Evolutionary conservation across 2,797 vertebrate genomes (phyloP).

Genomic region (Rhynchotus rufescens): DNA sequence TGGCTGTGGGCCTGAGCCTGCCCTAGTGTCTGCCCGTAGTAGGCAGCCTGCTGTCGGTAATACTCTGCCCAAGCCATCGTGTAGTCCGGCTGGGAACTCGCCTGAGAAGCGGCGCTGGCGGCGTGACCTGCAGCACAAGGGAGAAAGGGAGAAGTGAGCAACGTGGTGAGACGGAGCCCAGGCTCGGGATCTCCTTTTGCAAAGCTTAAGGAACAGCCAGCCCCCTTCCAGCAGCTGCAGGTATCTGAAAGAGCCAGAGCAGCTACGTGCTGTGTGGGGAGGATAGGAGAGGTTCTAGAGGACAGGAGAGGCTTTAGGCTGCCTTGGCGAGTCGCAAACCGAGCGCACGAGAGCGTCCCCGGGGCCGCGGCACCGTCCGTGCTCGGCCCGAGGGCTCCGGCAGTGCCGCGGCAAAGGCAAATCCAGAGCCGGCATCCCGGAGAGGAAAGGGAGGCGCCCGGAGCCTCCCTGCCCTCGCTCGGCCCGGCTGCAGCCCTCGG

Average conservation of each 20-base stretch:
- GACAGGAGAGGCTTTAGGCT: background rate
- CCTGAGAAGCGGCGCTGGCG: slow-evolving; percentile 89
- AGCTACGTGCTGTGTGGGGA: background rate
- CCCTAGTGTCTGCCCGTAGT: slow-evolving; percentile 93
- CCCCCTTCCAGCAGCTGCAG: slow-evolving; percentile 2
- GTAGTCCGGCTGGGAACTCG: slow-evolving; percentile 94
- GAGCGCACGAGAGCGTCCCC: background rate
- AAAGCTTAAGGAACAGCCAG: slow-evolving; percentile 8
- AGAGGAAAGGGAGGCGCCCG: too few species aligned
- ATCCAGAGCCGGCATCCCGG: background rate
- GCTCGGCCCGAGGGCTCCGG: background rate
- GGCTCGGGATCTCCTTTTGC: background rate
- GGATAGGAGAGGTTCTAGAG: fast-evolving
- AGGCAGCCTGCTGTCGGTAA: slow-evolving; percentile 95
- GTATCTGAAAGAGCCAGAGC: background rate
- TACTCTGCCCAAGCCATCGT: slow-evolving; percentile 96
- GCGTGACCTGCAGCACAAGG: slow-evolving; percentile 84
- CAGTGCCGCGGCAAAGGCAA: background rate
- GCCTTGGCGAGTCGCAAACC: background rate
- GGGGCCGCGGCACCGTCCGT: background rate
- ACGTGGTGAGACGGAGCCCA: background rate
- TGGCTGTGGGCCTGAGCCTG: slow-evolving; percentile 93
- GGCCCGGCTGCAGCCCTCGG: too few species aligned
- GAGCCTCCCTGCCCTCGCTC: too few species aligned
- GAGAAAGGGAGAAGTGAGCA: background rate